Base-by-base conservation (phyloP, 2,113 vertebrate species). In the Arizona elegans region DNA sequence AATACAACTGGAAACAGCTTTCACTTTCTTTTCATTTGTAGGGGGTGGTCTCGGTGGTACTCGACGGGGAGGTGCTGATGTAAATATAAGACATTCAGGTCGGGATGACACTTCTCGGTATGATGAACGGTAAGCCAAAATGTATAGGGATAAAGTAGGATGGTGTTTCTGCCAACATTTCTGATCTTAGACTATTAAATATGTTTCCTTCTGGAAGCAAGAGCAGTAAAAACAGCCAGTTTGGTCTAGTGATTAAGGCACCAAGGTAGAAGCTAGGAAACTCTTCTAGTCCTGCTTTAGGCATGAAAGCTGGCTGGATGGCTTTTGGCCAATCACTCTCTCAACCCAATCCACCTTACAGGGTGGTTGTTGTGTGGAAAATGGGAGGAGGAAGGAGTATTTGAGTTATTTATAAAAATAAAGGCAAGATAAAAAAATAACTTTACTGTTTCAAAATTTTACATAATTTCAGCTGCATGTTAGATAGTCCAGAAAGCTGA, bases 51-150 rank as follows among this genome's bases (percentile, higher is more conserved):
- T 99, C 5, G 99, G 98, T 15, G 98, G 99, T 15, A 99, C 99
- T 13, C 96, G 98, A 91, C 98, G 98, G 96, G 99, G 99, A 1
- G 99, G 99, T 43, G 98, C 98, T 1, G 99, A 99, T 21, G 99
- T 99, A 91, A 99, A 99, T 95, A 99, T 99, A 91, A 98, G 99
- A 93, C 99, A 99, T 93, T 99, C 98, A 0, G 99, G 99, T 93
- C 97, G 98, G 55, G 99, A 99, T 8, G 99, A 99, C 43, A 98
- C 98, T 0, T 99, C 98, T 0, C 98, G 98, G 89, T 99, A 98
- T 0, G 99, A 99, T 13, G 98, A 99, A 89, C 97, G 98, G 93
- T 97, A 96, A 17, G 96, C 91, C 95, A 85, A 3, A 15, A 19
- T 89, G 23, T 56, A 7, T 47, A 26, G 10, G 33, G 54, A 15